These are phyloP conservation scores for Meandrina meandrites DNA, from an alignment of 92 coral and sea anemone species.

Conservation along the genomic window DNA sequence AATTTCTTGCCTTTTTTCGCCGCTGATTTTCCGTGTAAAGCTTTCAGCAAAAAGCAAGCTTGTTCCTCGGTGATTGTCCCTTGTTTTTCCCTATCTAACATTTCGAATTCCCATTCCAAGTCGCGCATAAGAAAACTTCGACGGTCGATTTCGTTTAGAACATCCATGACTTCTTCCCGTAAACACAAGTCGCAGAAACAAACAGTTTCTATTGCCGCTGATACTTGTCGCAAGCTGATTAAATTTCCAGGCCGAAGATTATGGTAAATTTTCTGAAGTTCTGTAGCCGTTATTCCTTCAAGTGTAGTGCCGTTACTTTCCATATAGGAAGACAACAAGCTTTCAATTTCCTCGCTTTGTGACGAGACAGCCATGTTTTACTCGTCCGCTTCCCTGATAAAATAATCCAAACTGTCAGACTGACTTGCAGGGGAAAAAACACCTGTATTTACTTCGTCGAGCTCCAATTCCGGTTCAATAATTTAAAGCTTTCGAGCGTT, in stretches of 20 bases:
- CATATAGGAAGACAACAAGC: slow-evolving; percentile 22
- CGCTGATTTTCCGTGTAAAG: slow-evolving; percentile 55
- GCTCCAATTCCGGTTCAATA: not conserved
- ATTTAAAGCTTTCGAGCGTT: not conserved
- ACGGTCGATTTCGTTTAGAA: slow-evolving; percentile 63
- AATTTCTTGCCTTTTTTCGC: slow-evolving; percentile 38
- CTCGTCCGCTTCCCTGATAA: not conserved
- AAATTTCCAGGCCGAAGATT: slow-evolving; percentile 56
- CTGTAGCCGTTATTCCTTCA: slow-evolving; percentile 33
- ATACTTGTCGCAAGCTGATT: slow-evolving; percentile 54
- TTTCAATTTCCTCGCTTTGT: not conserved
- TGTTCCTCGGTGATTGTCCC: slow-evolving; percentile 59
- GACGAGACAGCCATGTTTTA: slow-evolving; percentile 35
- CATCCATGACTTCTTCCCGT: slow-evolving; percentile 53
- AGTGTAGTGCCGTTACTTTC: not conserved
- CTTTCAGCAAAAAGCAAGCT: slow-evolving; percentile 53
- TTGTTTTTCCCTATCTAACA: slow-evolving; percentile 58
- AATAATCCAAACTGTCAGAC: slow-evolving; percentile 4
- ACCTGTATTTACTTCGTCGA: slow-evolving; percentile 39
- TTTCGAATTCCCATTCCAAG: slow-evolving; percentile 60
- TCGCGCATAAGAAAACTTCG: slow-evolving; percentile 67
- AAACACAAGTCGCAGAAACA: slow-evolving; percentile 64
- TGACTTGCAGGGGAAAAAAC: slow-evolving; percentile 8
- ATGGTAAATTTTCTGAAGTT: slow-evolving; percentile 54
- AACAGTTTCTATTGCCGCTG: slow-evolving; percentile 55